Base-by-base conservation (phyloP, 2,888 invertebrate genomes). In the Zootermopsis nevadensis region DNA sequence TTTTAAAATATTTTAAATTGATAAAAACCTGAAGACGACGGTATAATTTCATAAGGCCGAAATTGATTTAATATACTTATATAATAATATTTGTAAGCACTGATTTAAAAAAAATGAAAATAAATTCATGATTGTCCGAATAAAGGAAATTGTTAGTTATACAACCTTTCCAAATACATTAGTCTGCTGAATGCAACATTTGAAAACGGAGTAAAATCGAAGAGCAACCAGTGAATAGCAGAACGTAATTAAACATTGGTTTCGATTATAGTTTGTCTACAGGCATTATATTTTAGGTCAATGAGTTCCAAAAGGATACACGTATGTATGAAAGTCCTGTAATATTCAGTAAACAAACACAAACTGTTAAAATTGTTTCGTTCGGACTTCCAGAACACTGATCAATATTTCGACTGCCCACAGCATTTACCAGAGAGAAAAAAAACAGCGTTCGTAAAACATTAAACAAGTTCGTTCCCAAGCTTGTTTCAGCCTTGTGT, bases 341-440 rank as follows among this genome's bases (percentile, higher is more conserved):
- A 7, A 27, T 27, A 15, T 53, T 10, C n/a, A 60, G n/a, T n/a
- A n/a, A 60, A 12, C 60, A 60, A 60, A 60, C 15, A 60, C 60
- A 60, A 60, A 60, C n/a, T 10, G 60, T 60, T 60, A 7, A 60
- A 60, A 60, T 60, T 60, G n/a, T 60, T 60, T n/a, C 60, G 60
- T 60, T 60, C n/a, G 8, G 4, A n/a, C 38, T 60, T 60, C 60
- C 60, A 60, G 60, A 60, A 10, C 60, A 60, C 2, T 60, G n/a
- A n/a, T 60, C 60, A 27, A 27, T 60, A 12, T 27, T 27, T n/a
- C 60, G n/a, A 60, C n/a, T n/a, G n/a, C n/a, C 60, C 60, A 60
- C 60, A 27, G 6, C n/a, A n/a, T 60, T 60, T 60, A 60, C 60
- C 2, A 60, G 60, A 60, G 19, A 48, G 15, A 15, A 19, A 48